Evolutionary conservation across 2,797 vertebrate genomes (phyloP), one percentile per base, ranked within the genome.

Genomic region (Hapalemur alaotrensis): DNA sequence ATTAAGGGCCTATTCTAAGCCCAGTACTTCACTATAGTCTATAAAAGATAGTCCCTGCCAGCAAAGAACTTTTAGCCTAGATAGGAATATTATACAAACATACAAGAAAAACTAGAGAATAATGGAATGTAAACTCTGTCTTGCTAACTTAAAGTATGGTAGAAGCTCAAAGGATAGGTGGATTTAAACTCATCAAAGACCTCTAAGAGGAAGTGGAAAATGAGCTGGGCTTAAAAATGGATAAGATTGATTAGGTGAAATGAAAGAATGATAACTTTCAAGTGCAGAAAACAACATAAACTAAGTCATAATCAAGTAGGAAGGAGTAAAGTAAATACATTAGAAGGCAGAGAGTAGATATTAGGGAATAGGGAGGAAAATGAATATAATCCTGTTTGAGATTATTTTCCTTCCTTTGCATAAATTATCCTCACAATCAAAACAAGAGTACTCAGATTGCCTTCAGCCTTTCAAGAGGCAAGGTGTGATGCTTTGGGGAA

Each of bases 391-490:
- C 15, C 57, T 84, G 25, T 91, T 94, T 80, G 52, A 91, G 46
- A 89, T 81, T 81, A 48, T 95, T 96, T 94, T 79, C 28, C 23
- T 89, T 95, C 48, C 41, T 96, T 93, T 96, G 43, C 5, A 52
- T 89, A 91, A 85, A 9, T 22, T 81, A 2, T 20, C 54, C n/a
- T 91, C 30, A 65, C 82, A 54, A 92, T 43, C 59, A 57, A 94
- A 79, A 82, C 4, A 13, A 57, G n/a, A 75, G 13, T 95, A 69
- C 85, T 86, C 25, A 10, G 25, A 89, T 92, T 95, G 63, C 28
- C 28, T 67, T 22, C 11, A 73, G 28, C 25, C 46, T 43, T 75
- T 87, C 2, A 4, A 92, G 52, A 96, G n/a, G 50, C 30, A 87
- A 87, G 7, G 50, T 82, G 20, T 46, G 57, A 76, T 93, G 61